Evolutionary conservation across 2,888 invertebrate genomes (phyloP).

Genomic region (Drosophila pseudotakahashii): DNA sequence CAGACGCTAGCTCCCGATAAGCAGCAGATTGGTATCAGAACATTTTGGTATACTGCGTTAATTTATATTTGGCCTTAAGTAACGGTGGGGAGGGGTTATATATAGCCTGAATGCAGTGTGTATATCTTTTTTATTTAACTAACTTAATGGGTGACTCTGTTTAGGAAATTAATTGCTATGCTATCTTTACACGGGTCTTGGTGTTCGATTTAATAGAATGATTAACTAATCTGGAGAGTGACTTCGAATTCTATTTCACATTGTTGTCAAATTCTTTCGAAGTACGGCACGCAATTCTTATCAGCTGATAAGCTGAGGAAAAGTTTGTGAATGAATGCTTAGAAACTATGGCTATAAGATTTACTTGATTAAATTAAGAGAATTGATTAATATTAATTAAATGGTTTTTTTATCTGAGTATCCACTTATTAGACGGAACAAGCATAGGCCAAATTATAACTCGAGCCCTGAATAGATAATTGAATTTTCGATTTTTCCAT

Average conservation of each 20-base stretch:
- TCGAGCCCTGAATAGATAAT: conserved; percentile 31
- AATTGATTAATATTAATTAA: neutral
- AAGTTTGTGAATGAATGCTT: conserved; percentile 27
- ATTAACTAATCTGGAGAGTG: conserved; percentile 7
- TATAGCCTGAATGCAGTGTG: neutral
- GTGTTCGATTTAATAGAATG: neutral
- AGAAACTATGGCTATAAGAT: neutral
- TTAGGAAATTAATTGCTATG: neutral
- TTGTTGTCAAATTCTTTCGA: conserved; percentile 10
- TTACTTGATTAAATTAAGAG: neutral
- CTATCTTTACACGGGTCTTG: neutral
- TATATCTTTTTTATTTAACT: conserved; percentile 5
- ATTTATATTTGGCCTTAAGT: conserved; percentile 15
- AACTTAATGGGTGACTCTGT: neutral
- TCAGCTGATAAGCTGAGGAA: conserved; percentile 7
- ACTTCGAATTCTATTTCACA: conserved; percentile 11
- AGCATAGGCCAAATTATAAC: conserved; percentile 32
- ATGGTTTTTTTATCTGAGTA: neutral
- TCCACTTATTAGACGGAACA: neutral
- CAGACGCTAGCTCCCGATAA: conserved; percentile 28
- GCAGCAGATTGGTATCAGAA: conserved; percentile 37
- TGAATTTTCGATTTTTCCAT: conserved; percentile 50
- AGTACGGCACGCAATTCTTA: conserved; percentile 9
- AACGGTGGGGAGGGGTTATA: neutral
- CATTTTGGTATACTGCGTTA: conserved; percentile 10